Base-by-base conservation (phyloP, 2,113 vertebrate species). In the Speoplatyrhinus poulsoni region DNA sequence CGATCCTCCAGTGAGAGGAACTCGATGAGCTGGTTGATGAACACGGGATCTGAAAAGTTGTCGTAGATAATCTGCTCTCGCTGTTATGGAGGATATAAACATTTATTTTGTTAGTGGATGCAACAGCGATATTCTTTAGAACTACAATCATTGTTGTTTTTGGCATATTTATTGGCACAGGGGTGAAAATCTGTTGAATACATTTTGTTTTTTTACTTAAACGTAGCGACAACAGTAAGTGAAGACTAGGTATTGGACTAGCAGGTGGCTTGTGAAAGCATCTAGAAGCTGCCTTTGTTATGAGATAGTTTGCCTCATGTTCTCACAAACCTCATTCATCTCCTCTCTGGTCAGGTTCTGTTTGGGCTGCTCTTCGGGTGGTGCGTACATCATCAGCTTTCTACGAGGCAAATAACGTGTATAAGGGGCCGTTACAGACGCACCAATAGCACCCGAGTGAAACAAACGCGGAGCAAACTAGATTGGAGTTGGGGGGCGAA, bases 1-100 rank as follows among this genome's bases (percentile, higher is more conserved):
- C 97, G 94, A 82, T 98, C 97, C 92, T 99, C 97, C 76, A 99
- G 94, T 74, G 97, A 98, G 70, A 98, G 94, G 90, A 97, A 99
- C 81, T 95, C 96, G 47, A 99, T 93, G 82, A 99, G 92, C 90
- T 99, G 96, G 72, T 94, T 94, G 60, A 99, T 91, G 90, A 99
- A 99, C 52, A 93, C 92, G 26, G 93, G 93, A 90, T 99, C 95
- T 70, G 95, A 94, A 91, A 99, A 99, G 80, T 96, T 95, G 91
- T 99, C 96, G 70, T 93, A 99, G 87, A 98, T 93, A 83, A 97
- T 93, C 86, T 96, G 94, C 86, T 99, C 97, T 79, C 93, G 92
- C 97, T 99, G 87, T 63, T 85, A 88, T 60, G 62, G 63, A 53
- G 11, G n/a, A 6, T 1, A 61, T 46, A 12, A 54, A 59, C 13